These are phyloP conservation scores for Lepus townsendii DNA, from an alignment of 2,797 vertebrate species.

Conservation along the genomic window DNA sequence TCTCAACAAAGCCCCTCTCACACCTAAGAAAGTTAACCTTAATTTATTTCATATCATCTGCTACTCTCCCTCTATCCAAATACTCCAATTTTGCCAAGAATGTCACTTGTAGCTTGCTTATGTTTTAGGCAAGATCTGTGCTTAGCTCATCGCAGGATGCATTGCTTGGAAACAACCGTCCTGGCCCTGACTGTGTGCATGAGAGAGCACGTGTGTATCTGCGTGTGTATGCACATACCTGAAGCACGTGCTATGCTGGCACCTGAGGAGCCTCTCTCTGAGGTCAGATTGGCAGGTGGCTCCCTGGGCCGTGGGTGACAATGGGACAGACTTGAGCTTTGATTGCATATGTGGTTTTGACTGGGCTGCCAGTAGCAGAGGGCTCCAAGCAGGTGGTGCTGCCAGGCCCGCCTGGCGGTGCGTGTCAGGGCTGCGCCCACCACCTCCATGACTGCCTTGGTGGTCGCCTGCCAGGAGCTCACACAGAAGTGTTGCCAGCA, in stretches of 20 bases:
- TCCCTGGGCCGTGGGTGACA: neutral
- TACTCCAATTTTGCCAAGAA: neutral
- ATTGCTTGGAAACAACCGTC: slow-evolving; percentile 22
- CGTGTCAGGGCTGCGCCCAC: neutral
- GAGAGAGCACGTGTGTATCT: neutral
- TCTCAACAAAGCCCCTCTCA: neutral
- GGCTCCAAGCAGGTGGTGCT: neutral
- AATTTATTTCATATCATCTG: neutral
- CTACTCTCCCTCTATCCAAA: neutral
- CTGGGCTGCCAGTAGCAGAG: neutral
- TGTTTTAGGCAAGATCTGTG: neutral
- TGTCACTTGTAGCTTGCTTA: neutral
- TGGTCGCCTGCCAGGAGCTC: slow-evolving; percentile 22
- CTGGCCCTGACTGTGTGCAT: neutral
- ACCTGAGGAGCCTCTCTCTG: neutral
- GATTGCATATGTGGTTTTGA: neutral
- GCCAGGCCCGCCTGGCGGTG: neutral
- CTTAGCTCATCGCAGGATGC: neutral
- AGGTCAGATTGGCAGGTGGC: neutral
- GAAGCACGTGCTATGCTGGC: neutral
- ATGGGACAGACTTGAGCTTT: neutral
- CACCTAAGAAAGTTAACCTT: neutral
- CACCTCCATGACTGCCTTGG: neutral
- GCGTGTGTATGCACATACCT: neutral
- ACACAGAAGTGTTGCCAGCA: neutral